Evolutionary conservation across 1,140 invertebrate species (phyloP), one percentile per base, ranked within the genome.

Genomic region (Drosophila pseudoananassae): DNA sequence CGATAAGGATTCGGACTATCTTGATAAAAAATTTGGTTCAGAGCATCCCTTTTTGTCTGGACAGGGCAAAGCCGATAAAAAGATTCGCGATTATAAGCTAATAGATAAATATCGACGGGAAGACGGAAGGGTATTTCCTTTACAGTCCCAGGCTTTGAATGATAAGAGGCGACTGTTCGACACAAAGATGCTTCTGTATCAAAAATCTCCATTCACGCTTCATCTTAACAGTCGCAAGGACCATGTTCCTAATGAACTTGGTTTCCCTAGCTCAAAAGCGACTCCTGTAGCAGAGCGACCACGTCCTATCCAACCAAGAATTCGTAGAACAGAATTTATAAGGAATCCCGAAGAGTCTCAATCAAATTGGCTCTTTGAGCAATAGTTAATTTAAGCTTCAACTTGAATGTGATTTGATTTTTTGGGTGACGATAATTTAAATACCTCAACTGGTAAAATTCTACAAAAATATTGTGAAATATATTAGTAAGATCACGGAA

Each of bases 311-410:
- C 25, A n/a, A 20, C 45, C 55, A 0, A 58, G 55, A 50, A 25
- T 58, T 2, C 25, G 15, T 14, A 58, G 27, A 31, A 14, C 43
- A 2, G 17, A 2, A 23, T 4, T 29, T 3, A 1, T 25, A 1
- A 33, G 12, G 0, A 33, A 5, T 12, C 14, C 17, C 5, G 45
- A 23, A 5, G 55, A 50, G 3, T 8, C 27, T 0, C 25, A 49
- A 23, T 57, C 55, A 2, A 43, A 57, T 49, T 58, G 55, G 55
- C 29, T 58, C 31, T 58, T 58, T 33, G 55, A 58, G 6, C 55
- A 58, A 27, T 58, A 58, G 55, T 10, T 7, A 1, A 12, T 36
- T 36, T 10, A 10, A 12, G 9, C 0, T 12, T 36, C 4, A 36
- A 36, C 12, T 36, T 36, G 10, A 36, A 36, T 36, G 2, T 36